phyloP scores from a whole-genome alignment of 2,113 vertebrate species.

The Corythornis cristatus region DNA sequence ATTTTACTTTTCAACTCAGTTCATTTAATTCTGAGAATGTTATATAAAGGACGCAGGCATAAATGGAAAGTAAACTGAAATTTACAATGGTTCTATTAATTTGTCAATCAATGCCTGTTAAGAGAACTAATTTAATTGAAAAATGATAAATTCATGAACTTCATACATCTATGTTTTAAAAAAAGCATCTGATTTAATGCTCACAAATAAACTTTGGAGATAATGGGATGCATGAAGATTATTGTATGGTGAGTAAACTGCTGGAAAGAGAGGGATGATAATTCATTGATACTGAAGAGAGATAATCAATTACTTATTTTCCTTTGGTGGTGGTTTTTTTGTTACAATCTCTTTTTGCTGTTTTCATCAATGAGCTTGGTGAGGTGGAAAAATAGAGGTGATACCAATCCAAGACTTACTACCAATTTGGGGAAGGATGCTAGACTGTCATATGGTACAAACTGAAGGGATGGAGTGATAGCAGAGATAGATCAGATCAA shows the following conservation, averaged over 20 bases:
- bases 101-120: neutral
- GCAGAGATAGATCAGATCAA: neutral
- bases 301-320: neutral
- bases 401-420: neutral
- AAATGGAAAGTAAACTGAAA: neutral
- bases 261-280: neutral
- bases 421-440: neutral
- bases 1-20: too few relatives aligned
- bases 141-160: neutral
- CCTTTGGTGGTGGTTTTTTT: neutral
- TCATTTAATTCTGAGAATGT: neutral
- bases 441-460: neutral
- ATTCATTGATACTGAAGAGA: neutral
- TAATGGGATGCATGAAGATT: neutral
- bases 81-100: neutral
- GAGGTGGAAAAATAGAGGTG: neutral
- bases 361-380: neutral
- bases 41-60: neutral
- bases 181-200: neutral
- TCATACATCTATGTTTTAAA: neutral
- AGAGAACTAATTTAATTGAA: neutral
- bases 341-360: neutral
- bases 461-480: neutral
- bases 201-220: neutral
- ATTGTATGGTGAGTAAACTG: neutral